phyloP scores from a whole-genome alignment of 2,888 invertebrate species.

The Cabera pusaria region DNA sequence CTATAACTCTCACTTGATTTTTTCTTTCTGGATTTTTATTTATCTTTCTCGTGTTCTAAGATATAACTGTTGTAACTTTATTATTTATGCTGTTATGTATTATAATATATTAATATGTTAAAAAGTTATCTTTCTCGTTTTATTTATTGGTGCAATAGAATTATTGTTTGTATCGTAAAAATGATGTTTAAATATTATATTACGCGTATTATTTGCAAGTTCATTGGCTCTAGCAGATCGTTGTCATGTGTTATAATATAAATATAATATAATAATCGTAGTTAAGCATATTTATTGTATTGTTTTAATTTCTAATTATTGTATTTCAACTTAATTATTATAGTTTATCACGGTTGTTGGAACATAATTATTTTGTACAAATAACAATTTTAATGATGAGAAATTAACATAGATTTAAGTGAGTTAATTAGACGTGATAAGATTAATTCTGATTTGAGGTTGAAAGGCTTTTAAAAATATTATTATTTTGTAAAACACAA shows the following conservation, averaged over 20 bases:
- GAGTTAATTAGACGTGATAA: constrained; percentile 28
- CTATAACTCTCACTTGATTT: too few species aligned
- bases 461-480: constrained; percentile 40
- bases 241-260: constrained; percentile 54
- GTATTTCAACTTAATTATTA: constrained; percentile 73
- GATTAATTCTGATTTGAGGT: constrained; percentile 36
- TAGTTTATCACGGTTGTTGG: constrained; percentile 79
- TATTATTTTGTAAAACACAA: constrained; percentile 35
- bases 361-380: constrained; percentile 81
- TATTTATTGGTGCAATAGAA: constrained; percentile 66
- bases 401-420: constrained; percentile 71
- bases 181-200: constrained; percentile 47
- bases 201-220: constrained; percentile 48
- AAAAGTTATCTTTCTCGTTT: constrained; percentile 37
- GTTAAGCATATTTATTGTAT: constrained; percentile 67
- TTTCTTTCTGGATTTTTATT: constrained; percentile 13
- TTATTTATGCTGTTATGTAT: constrained; percentile 27
- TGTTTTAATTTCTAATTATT: constrained; percentile 61
- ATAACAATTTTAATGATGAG: constrained; percentile 74
- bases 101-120: constrained; percentile 12
- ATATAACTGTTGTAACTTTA: constrained; percentile 16
- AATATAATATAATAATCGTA: constrained; percentile 36
- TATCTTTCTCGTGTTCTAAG: not conserved
- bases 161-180: constrained; percentile 49
- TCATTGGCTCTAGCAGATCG: constrained; percentile 48